Percentiles rank a stretch among this genome's conserved stretches.
Evolutionary conservation across 2,888 invertebrate genomes (phyloP).

Genomic region (Trissoscelio sp.): DNA sequence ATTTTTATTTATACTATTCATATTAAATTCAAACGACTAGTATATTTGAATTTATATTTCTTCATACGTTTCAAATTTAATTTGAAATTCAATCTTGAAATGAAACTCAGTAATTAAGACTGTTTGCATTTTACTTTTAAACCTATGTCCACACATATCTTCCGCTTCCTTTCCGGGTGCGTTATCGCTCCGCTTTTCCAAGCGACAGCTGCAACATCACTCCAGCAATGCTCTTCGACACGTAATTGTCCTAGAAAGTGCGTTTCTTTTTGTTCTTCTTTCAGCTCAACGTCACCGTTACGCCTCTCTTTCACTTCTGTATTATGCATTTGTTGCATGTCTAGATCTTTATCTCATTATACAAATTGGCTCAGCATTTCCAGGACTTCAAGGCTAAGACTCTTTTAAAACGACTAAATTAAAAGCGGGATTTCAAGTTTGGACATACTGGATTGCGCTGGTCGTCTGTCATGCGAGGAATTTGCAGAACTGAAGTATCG

Average conservation of each 20-base stretch:
- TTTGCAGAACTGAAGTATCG: background rate
- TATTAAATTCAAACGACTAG: no score
- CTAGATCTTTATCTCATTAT: slow-evolving; percentile 61
- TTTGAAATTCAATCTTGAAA: no score
- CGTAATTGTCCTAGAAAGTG: slow-evolving; percentile 71
- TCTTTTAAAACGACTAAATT: slow-evolving; percentile 14
- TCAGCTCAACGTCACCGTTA: slow-evolving; percentile 63
- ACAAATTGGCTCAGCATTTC: slow-evolving; percentile 58
- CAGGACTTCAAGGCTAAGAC: slow-evolving; percentile 25
- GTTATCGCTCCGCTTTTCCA: slow-evolving; percentile 60
- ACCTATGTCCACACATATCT: slow-evolving; percentile 7
- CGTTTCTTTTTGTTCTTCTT: slow-evolving; percentile 69
- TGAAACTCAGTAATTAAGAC: no score
- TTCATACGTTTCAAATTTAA: no score
- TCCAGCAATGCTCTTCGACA: slow-evolving; percentile 54
- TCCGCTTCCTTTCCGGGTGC: background rate
- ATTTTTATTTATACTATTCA: no score
- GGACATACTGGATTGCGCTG: slow-evolving; percentile 3
- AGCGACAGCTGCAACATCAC: slow-evolving; percentile 57
- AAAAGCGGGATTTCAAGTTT: slow-evolving; percentile 27
- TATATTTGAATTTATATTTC: no score
- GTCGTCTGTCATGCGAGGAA: background rate
- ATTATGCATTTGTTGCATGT: slow-evolving; percentile 62
- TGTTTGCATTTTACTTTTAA: slow-evolving; percentile 53
- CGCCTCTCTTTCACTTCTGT: slow-evolving; percentile 58